Evolutionary conservation across 1,140 invertebrate genomes (phyloP).

Genomic region (Pinna nobilis): DNA sequence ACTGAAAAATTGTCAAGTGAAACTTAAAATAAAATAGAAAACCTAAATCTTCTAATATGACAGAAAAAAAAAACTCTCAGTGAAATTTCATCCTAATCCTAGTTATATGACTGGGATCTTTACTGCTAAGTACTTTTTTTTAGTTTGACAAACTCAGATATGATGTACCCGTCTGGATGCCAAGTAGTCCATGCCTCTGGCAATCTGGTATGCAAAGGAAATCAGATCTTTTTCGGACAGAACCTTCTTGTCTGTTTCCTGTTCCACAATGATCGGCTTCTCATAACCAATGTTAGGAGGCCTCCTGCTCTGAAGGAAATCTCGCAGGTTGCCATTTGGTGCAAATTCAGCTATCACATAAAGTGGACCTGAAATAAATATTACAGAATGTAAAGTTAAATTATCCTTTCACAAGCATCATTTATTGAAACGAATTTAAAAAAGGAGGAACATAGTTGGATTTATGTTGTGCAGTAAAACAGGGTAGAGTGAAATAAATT

Average conservation of each 20-base stretch:
- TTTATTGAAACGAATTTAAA: too few relatives aligned
- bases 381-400: not conserved
- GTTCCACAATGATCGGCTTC: slow-evolving; percentile 52
- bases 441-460: too few relatives aligned
- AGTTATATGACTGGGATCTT: too few relatives aligned
- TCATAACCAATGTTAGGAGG: slow-evolving; percentile 64
- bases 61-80: too few relatives aligned
- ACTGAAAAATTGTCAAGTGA: too few relatives aligned
- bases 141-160: not conserved
- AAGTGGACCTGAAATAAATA: slow-evolving; percentile 80
- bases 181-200: slow-evolving; percentile 97
- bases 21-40: too few relatives aligned
- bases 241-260: slow-evolving; percentile 79
- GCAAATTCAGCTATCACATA: slow-evolving; percentile 98
- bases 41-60: too few relatives aligned
- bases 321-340: slow-evolving; percentile 94
- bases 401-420: too few relatives aligned
- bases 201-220: slow-evolving; percentile 97
- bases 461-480: too few relatives aligned
- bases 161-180: slow-evolving; percentile 87
- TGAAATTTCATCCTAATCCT: too few relatives aligned
- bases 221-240: slow-evolving; percentile 96
- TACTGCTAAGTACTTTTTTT: too few relatives aligned
- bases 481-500: too few relatives aligned
- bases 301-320: slow-evolving; percentile 84